These are phyloP conservation scores for Parazoanthus darwini DNA, from an alignment of 92 coral and sea anemone species.

Conservation along the genomic window DNA sequence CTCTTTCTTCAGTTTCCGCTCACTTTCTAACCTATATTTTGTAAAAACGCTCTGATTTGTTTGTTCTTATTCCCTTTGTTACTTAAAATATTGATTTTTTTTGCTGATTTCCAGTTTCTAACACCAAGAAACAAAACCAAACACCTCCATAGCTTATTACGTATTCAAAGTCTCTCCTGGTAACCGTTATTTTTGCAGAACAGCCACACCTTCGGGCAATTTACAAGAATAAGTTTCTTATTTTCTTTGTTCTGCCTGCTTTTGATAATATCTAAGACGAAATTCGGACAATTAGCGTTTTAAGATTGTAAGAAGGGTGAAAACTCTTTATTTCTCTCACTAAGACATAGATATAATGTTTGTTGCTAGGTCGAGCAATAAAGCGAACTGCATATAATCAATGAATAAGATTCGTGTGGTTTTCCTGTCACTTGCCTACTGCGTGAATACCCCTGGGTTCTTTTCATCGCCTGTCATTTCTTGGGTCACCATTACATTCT, in stretches of 20 bases:
- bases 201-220: slow-evolving; percentile 28
- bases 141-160: background rate
- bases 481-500: background rate
- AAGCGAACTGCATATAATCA: background rate
- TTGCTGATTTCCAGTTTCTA: slow-evolving; percentile 5
- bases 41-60: background rate
- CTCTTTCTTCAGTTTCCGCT: background rate
- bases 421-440: slow-evolving; percentile 23
- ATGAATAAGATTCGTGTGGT: slow-evolving; percentile 10
- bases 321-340: background rate
- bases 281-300: background rate
- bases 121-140: background rate
- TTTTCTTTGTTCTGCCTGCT: background rate
- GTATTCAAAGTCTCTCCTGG: slow-evolving; percentile 7
- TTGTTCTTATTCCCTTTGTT: slow-evolving; percentile 3
- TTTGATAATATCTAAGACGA: background rate
- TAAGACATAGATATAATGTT: background rate
- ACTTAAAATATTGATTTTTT: background rate
- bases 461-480: slow-evolving; percentile 1
- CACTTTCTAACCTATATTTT: background rate
- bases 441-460: slow-evolving; percentile 8
- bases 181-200: slow-evolving; percentile 9
- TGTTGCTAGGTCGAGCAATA: slow-evolving; percentile 10
- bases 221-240: background rate
- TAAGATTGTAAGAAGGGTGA: background rate